Conservation (phyloP, 2,888 invertebrate species). For the Scaptomyza reducta region DNA sequence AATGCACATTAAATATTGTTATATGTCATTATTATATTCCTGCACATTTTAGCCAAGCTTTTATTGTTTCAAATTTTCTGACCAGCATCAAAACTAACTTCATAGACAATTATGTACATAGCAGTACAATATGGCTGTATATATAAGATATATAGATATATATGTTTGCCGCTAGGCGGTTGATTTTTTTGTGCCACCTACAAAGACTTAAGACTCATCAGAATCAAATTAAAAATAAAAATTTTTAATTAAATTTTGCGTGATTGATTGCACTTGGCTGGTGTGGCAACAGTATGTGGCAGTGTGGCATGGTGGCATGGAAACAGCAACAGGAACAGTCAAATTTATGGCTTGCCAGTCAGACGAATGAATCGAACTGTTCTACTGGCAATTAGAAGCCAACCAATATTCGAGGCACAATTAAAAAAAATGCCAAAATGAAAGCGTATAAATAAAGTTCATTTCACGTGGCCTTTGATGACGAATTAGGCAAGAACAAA, state of each 20-base stretch:
- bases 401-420: conserved; percentile 59
- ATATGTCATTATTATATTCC: no score
- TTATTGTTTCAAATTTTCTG: no score
- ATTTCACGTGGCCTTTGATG: conserved; percentile 66
- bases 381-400: conserved; percentile 57
- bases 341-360: conserved; percentile 46
- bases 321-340: not conserved
- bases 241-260: conserved; percentile 72
- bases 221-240: conserved; percentile 47
- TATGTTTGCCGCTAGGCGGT: not conserved
- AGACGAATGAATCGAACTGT: conserved; percentile 28
- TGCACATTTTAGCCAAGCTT: no score
- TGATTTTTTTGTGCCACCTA: conserved; percentile 3
- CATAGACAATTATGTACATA: no score
- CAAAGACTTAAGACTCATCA: conserved; percentile 31
- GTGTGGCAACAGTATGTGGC: conserved; percentile 4
- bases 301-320: not conserved
- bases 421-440: conserved; percentile 46
- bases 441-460: conserved; percentile 72
- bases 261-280: conserved; percentile 72
- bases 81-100: no score
- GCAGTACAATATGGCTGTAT: no score
- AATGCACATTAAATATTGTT: not conserved
- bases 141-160: not conserved
- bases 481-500: conserved; percentile 4